Percentiles rank a stretch among this genome's conserved stretches.
Conservation (phyloP, 2,888 invertebrate species). For the Pandemis corylana region DNA sequence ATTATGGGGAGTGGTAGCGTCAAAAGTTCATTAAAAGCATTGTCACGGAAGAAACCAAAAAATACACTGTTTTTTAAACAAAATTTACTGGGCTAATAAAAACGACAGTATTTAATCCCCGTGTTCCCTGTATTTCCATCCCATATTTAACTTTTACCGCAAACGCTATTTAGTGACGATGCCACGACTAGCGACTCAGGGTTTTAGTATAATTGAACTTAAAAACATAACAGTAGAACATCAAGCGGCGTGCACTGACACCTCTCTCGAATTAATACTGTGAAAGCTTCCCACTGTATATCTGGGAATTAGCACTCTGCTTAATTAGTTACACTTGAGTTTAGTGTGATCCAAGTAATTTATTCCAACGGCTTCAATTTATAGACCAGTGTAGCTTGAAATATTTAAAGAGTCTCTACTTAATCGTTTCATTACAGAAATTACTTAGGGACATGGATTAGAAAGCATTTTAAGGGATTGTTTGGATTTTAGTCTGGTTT, state of each 20-base stretch:
- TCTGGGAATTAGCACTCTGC: conserved; percentile 41
- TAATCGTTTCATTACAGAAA: conserved; percentile 37
- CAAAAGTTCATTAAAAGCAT: too few relatives aligned
- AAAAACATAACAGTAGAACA: conserved; percentile 33
- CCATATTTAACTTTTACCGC: neutral
- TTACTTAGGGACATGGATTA: conserved; percentile 29
- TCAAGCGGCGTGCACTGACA: conserved; percentile 35
- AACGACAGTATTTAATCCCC: neutral
- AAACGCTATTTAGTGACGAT: neutral
- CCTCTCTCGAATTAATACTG: conserved; percentile 35
- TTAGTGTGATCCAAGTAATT: conserved; percentile 42
- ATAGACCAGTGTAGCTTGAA: conserved; percentile 35
- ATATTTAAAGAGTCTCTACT: conserved; percentile 36
- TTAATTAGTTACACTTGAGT: conserved; percentile 42
- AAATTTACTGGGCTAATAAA: neutral
- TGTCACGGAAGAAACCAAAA: too few relatives aligned
- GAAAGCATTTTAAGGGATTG: conserved; percentile 19
- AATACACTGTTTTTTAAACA: too few relatives aligned
- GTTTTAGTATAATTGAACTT: conserved; percentile 35
- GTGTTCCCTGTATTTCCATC: neutral
- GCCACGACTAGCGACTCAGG: conserved; percentile 16
- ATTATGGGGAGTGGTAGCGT: too few relatives aligned
- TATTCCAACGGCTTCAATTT: conserved; percentile 40
- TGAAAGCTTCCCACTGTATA: conserved; percentile 40
- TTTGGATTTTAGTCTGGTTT: neutral